Evolutionary conservation across 2,113 vertebrate species (phyloP), one percentile per base, ranked within the genome.

Genomic region (Ophthalmolycus amberensis): DNA sequence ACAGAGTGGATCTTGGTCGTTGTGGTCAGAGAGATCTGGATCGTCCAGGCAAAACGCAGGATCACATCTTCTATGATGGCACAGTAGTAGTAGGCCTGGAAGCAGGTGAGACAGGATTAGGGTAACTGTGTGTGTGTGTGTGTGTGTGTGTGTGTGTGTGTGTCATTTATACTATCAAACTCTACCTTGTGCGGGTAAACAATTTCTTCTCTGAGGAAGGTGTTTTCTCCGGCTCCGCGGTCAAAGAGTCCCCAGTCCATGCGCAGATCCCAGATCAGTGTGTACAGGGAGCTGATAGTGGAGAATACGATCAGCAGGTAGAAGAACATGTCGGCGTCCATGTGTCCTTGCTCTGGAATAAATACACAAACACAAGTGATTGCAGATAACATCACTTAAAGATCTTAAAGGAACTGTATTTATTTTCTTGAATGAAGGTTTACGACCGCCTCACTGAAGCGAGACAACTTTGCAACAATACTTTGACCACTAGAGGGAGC

Each of bases 221-320:
- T 98, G 88, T 99, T 98, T 92, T 99, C 98, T 83, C 98, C 98
- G 12, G 98, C 98, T 32, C 97, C 97, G 38, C 96, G 96, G 92
- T 99, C 98, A 86, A 99, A 99, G 90, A 99, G 96, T 68, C 98
- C 98, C 98, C 98, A 99, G 94, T 99, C 98, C 98, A 99, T 99
- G 90, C 97, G 98, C 88, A 99, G 96, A 90, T 99, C 98, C 98
- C 98, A 99, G 92, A 98, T 98, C 59, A 99, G 97, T 1, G 98
- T 99, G 86, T 99, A 99, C 78, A 96, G 96, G 37, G 98, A 98
- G 93, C 97, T 99, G 95, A 98, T 94, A 78, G 95, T 93, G 71
- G 93, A 97, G 93, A 96, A 98, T 75, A 97, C 87, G 46, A 99
- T 96, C 94, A 98, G 97, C 94, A 99, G 94, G 94, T 99, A 99